Conservation (phyloP, 2,113 vertebrate species). For the Gopherus evgoodei region DNA sequence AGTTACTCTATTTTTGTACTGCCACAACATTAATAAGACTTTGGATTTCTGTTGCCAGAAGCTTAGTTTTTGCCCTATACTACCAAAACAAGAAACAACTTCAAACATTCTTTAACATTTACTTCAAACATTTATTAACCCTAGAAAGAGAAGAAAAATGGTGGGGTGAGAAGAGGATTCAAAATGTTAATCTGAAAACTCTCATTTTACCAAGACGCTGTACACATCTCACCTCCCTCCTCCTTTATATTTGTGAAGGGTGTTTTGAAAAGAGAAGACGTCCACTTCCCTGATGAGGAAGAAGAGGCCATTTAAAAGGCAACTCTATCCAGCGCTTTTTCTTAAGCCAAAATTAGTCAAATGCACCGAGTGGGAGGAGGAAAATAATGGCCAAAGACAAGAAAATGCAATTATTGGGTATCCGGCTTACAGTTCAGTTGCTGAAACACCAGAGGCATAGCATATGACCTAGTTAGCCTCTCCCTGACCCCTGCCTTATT, state of each 20-base stretch:
- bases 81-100: not conserved
- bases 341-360: not conserved
- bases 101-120: not conserved
- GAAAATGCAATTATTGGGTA: not conserved
- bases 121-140: too few species aligned
- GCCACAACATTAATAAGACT: rapidly evolving
- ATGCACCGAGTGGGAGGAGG: not conserved
- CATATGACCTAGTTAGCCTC: not conserved
- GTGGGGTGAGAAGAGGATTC: not conserved
- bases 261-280: not conserved
- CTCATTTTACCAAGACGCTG: not conserved
- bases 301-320: not conserved
- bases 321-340: not conserved
- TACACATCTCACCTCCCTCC: not conserved
- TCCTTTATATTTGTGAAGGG: not conserved
- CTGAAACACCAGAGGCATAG: not conserved
- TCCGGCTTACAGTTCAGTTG: not conserved
- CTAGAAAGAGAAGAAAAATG: too few species aligned
- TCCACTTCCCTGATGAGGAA: not conserved
- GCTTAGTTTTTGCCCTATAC: not conserved
- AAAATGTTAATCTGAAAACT: not conserved
- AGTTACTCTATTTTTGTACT: not conserved
- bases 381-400: not conserved
- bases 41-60: not conserved
- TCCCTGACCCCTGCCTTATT: not conserved